A percentile compares a stretch with the other conserved stretches of the same genome.
phyloP scores from a whole-genome alignment of 2,797 vertebrate genomes.

The Eulemur albifrons region DNA sequence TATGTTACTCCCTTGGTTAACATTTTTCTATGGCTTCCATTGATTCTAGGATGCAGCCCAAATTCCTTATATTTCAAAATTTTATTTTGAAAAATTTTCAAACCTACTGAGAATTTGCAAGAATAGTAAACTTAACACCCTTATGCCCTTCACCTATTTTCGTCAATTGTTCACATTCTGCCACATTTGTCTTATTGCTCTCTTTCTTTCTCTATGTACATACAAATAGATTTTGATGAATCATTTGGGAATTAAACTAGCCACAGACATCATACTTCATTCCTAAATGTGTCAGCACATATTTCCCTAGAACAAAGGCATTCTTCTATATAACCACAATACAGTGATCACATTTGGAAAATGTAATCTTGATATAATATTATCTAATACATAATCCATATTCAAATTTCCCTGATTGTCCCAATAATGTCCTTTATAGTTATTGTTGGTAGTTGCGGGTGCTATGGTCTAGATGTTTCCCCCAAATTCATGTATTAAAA shows the following conservation, averaged over 20 bases:
- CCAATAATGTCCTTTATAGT: neutral
- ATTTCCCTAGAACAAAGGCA: neutral
- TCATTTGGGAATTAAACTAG: neutral
- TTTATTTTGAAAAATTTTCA: conserved; percentile 30
- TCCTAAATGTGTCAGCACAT: neutral
- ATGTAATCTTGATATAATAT: neutral
- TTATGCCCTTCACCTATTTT: neutral
- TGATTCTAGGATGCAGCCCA: neutral
- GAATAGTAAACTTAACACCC: neutral
- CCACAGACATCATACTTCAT: neutral
- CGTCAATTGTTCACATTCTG: neutral
- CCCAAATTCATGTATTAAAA: neutral
- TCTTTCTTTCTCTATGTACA: neutral
- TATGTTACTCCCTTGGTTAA: neutral
- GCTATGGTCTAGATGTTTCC: neutral
- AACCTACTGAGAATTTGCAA: neutral
- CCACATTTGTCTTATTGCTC: neutral
- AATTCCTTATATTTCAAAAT: neutral
- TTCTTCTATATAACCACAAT: neutral
- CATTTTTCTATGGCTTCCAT: neutral
- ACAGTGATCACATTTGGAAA: neutral
- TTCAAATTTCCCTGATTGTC: neutral
- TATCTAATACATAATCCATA: neutral
- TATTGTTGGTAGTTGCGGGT: neutral
- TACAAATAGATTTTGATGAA: neutral